Base-by-base conservation (phyloP, 2,113 vertebrate genomes). In the Aphyosemion australe region DNA sequence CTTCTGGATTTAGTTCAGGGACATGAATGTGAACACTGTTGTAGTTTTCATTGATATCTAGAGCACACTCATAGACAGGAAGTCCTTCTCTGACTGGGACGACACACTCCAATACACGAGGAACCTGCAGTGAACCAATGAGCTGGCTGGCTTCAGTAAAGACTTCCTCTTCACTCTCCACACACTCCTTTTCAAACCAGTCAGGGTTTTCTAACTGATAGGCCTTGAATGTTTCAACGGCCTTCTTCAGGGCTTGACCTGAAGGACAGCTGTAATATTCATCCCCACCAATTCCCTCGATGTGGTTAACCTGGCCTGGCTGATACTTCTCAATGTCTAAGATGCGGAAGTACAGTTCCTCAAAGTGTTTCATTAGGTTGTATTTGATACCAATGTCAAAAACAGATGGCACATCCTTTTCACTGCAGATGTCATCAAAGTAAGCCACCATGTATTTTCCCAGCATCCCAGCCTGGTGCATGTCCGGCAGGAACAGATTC, bases 391-490 rank as follows among this genome's bases (percentile, higher is more conserved):
- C 92, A 12, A 97, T 89, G 1, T 94, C 89, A 65, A 99, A 97
- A 12, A 95, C 90, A 0, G 96, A 95, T 0, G 96, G 97, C 21
- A 98, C 72, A 0, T 98, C 95, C 0, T 46, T 47, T 15, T 94
- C 92, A 0, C 74, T 67, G 57, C 95, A 91, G 63, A 99, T 88
- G 14, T 92, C 94, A 0, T 93, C 90, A 12, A 99, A 99, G 83
- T 97, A 98, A n/a, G 96, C 96, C 31, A 98, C 88, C 51, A 98
- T 66, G 69, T 98, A 98, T 85, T 93, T 94, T 12, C 95, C 95
- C 8, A 94, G 94, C 73, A 90, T 93, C 56, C 94, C 93, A 0
- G 94, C 92, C 59, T 82, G 92, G 85, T 95, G 93, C 87, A 99
- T 94, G 66, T 98, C 95, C 0, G 96, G 94, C 20, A 96, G 88